A percentile compares a stretch with the other conserved stretches of the same genome.
These are phyloP conservation scores for Neodontobutis hainanensis DNA, from an alignment of 2,113 vertebrate genomes.

Conservation along the genomic window DNA sequence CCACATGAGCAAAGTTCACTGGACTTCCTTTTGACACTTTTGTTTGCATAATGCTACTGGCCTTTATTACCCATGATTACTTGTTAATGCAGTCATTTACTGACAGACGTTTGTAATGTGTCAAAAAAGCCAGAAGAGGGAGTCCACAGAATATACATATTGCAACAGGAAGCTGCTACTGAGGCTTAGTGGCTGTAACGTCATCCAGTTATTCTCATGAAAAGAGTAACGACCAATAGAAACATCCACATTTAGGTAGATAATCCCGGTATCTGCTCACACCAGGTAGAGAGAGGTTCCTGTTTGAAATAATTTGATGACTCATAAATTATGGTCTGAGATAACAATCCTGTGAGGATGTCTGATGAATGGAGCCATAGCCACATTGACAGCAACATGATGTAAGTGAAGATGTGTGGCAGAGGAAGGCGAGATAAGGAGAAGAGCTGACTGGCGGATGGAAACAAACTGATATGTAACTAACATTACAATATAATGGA, in stretches of 20 bases:
- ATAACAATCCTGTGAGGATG: not conserved
- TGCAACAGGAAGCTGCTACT: constrained; percentile 28
- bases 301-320: constrained; percentile 2
- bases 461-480: constrained; percentile 16
- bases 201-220: too few species aligned
- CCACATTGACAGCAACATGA: constrained; percentile 14
- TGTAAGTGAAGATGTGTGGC: not conserved
- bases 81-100: not conserved
- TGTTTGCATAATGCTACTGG: too few species aligned
- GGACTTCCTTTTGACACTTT: not conserved
- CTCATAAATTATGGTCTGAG: constrained; percentile 3
- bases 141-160: constrained; percentile 16
- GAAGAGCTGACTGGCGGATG: constrained; percentile 19
- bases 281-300: too few species aligned
- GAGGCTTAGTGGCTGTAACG: too few species aligned
- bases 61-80: not conserved
- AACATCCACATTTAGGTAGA: too few species aligned
- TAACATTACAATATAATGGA: constrained; percentile 26
- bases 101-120: constrained; percentile 17
- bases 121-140: constrained; percentile 50
- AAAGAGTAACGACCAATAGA: too few species aligned
- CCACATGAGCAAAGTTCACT: not conserved
- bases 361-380: not conserved
- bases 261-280: too few species aligned
- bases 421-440: constrained; percentile 2